These are phyloP conservation scores for Camponotus fellah DNA, from an alignment of 2,888 invertebrate species.

Conservation along the genomic window DNA sequence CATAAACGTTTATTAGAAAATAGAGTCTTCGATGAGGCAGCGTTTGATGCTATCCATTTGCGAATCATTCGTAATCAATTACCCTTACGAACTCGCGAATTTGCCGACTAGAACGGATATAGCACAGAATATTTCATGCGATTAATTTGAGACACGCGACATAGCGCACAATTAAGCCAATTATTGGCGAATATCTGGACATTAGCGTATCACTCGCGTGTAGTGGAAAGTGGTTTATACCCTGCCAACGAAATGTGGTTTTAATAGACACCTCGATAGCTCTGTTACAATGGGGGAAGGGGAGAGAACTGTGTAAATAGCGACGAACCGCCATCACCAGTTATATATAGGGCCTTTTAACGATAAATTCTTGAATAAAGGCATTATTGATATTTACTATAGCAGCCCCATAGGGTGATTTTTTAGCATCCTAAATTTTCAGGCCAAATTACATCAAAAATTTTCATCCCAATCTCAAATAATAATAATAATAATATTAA, in stretches of 20 bases:
- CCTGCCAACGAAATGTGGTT: conserved; percentile 65
- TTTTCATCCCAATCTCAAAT: background rate
- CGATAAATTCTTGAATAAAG: conserved; percentile 63
- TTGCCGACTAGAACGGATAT: background rate
- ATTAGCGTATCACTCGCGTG: conserved; percentile 57
- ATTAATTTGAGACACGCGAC: conserved; percentile 45
- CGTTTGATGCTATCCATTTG: conserved; percentile 4
- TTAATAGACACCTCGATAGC: conserved; percentile 64
- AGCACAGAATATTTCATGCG: conserved; percentile 7
- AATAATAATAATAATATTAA: background rate
- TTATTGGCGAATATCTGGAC: conserved; percentile 70
- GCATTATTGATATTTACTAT: conserved; percentile 24
- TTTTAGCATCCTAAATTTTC: background rate
- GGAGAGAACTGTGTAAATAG: background rate
- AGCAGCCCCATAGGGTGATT: background rate
- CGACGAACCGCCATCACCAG: background rate
- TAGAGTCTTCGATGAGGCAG: background rate
- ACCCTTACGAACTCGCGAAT: background rate
- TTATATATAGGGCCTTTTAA: conserved; percentile 46
- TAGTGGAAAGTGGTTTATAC: conserved; percentile 61
- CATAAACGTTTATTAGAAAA: background rate
- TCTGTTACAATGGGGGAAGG: conserved; percentile 1
- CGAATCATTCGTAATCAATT: conserved; percentile 6
- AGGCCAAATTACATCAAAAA: background rate
- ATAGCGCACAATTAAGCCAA: conserved; percentile 60